Evolutionary conservation across 2,113 vertebrate species (phyloP), one percentile per base, ranked within the genome.

Genomic region (Indri indri): DNA sequence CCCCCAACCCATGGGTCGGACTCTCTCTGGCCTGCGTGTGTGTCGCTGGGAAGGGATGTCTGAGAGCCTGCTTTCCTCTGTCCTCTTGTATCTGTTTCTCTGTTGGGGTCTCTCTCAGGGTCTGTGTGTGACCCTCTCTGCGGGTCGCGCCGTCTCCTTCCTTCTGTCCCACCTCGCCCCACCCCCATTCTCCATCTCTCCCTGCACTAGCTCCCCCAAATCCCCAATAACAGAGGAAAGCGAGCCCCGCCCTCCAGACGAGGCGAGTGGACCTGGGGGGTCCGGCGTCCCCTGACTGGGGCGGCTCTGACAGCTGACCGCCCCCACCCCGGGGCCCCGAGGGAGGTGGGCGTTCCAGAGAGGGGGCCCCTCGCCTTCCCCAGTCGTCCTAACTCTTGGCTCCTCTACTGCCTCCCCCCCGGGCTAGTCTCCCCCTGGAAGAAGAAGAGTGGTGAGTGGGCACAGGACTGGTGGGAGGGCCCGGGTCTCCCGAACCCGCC

Each of bases 371-470:
- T 94, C 63, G 27, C 84, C 88, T 92, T 57, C 79, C 94, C 96
- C 65, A 94, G 93, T 95, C 54, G 84, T 97, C 96, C 98, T 98
- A 98, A 98, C 97, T 98, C 97, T 97, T 98, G 97, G 91, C 97
- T 98, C 98, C 98, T 98, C 98, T 98, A 88, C 98, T 98, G 96
- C 97, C 98, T 97, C 95, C 87, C 97, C 95, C 97, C 96, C 77
- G 93, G 92, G 97, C 97, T 98, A 99, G 99, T 99, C 98, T 99
- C 99, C 96, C 99, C 99, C 88, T 99, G 99, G 99, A 99, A 99
- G 99, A 99, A 99, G 98, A 99, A 99, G 98, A 98, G 99, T 98
- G 99, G 99, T 99, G 99, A 99, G 97, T 97, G 98, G 94, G 97
- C 77, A 90, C 97, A 97, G 96, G 96, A 86, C 97, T 97, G 95